phyloP scores from a whole-genome alignment of 2,797 vertebrate genomes.

The Arremon brunneinucha region DNA sequence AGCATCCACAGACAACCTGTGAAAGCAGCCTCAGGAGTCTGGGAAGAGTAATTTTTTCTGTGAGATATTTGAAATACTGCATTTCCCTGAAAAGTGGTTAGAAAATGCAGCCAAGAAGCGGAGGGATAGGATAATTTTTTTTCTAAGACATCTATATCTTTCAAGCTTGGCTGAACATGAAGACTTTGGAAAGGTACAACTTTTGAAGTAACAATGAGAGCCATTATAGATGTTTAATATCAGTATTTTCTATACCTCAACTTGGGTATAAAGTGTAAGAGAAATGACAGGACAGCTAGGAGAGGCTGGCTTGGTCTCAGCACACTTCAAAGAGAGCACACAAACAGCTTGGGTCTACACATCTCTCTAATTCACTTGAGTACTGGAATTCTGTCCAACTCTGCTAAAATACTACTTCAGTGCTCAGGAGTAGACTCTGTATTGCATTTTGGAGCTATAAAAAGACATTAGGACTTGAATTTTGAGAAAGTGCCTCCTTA shows the following conservation, averaged over 20 bases:
- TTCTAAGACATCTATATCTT: neutral
- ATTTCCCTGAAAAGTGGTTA: neutral
- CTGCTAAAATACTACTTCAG: neutral
- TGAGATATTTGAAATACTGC: slow-evolving; percentile 1
- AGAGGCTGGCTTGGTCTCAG: neutral
- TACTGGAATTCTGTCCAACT: neutral
- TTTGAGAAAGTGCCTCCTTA: neutral
- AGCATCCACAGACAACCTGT: neutral
- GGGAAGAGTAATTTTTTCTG: neutral
- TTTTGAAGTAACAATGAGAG: slow-evolving; percentile 5
- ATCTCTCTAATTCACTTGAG: neutral
- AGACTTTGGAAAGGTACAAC: neutral
- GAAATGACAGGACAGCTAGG: neutral
- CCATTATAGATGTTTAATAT: neutral
- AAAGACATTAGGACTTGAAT: neutral
- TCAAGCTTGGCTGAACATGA: slow-evolving; percentile 2
- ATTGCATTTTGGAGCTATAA: slow-evolving; percentile 12
- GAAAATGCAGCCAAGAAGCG: slow-evolving; percentile 25
- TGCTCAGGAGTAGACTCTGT: neutral
- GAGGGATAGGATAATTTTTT: neutral
- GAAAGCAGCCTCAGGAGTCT: neutral
- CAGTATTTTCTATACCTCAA: slow-evolving; percentile 3
- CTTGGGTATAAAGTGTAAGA: neutral
- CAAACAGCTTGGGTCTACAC: neutral
- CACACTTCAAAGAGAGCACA: neutral